These are phyloP conservation scores for Lanius collurio DNA, from an alignment of 2,113 vertebrate species.

Conservation along the genomic window DNA sequence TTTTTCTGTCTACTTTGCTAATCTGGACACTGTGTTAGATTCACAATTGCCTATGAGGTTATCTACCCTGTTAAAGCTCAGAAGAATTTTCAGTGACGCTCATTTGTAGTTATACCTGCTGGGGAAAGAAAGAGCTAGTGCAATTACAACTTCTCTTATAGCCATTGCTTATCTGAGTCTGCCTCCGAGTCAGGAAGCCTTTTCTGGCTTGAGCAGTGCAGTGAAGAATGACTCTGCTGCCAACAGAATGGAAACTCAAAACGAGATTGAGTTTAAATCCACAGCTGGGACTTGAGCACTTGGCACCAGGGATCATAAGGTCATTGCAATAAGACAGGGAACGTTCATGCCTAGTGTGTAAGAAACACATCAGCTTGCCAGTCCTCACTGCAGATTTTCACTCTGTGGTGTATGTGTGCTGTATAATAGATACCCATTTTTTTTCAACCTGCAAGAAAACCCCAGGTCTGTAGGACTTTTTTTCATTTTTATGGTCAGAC, in stretches of 20 bases:
- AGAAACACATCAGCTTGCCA: conserved; percentile 13
- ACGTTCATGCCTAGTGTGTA: conserved; percentile 18
- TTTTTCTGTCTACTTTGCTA: conserved; percentile 21
- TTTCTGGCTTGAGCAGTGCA: conserved; percentile 53
- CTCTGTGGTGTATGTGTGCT: neutral
- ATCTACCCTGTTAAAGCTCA: conserved; percentile 46
- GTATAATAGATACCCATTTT: neutral
- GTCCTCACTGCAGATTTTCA: conserved; percentile 1
- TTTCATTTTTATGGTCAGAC: neutral
- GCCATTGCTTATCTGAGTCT: conserved; percentile 57
- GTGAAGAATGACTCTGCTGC: conserved; percentile 66
- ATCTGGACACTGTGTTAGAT: conserved; percentile 32
- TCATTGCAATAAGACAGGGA: conserved; percentile 61
- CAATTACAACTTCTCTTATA: conserved; percentile 64
- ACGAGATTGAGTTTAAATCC: conserved; percentile 74
- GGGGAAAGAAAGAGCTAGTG: conserved; percentile 52
- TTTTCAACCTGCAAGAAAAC: neutral
- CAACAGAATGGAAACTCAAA: conserved; percentile 68
- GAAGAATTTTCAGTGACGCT: conserved; percentile 48
- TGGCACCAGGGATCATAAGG: conserved; percentile 63
- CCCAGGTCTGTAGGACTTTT: neutral
- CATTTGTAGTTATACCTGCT: conserved; percentile 49
- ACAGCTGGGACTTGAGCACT: conserved; percentile 62
- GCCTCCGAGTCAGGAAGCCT: conserved; percentile 17
- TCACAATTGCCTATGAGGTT: conserved; percentile 29